Base-by-base conservation (phyloP, 2,113 vertebrate genomes). In the Apus apus region DNA sequence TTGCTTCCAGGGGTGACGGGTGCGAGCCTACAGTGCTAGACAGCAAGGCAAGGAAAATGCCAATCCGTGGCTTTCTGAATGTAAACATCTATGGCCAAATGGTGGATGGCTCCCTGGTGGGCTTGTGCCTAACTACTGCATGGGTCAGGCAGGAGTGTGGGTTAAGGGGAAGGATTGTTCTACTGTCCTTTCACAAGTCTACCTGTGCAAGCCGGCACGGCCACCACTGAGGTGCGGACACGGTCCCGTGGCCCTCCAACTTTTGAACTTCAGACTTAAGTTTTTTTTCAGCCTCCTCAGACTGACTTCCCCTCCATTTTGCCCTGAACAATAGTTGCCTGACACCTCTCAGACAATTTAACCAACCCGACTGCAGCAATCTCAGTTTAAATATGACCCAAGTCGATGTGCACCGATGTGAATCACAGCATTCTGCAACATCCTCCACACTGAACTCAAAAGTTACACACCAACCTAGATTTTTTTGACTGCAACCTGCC, bases 401-500 rank as follows among this genome's bases (percentile, higher is more conserved):
- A 94, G 38, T 57, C 8, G 4, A 27, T 64, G 67, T 15, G 8
- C 88, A 56, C 82, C 19, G 17, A 85, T 64, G 85, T 36, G 75
- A 89, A 90, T 94, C 64, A 76, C 87, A 50, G 90, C 66, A 15
- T 53, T 93, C 86, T 45, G 76, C 0, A 5, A 57, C 92, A 93
- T 93, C 92, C 93, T 93, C 94, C 94, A 93, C 48, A 1, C 88
- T 86, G 65, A 95, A 67, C 76, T 88, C 92, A 27, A 23, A 89
- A 95, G 88, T 92, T 96, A 82, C 84, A 82, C 68, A 93, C 92
- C 94, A 95, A 96, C 83, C 94, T 93, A 94, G 93, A 90, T 94
- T 90, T 94, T 90, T 90, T 76, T 91, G 53, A 94, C 92, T 95
- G 96, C 94, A 96, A 94, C 94, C 96, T 96, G 93, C 92, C 94